A percentile compares a stretch with the other conserved stretches of the same genome.
Evolutionary conservation across 2,797 vertebrate species (phyloP).

Genomic region (Heteromormyrus szaboi): DNA sequence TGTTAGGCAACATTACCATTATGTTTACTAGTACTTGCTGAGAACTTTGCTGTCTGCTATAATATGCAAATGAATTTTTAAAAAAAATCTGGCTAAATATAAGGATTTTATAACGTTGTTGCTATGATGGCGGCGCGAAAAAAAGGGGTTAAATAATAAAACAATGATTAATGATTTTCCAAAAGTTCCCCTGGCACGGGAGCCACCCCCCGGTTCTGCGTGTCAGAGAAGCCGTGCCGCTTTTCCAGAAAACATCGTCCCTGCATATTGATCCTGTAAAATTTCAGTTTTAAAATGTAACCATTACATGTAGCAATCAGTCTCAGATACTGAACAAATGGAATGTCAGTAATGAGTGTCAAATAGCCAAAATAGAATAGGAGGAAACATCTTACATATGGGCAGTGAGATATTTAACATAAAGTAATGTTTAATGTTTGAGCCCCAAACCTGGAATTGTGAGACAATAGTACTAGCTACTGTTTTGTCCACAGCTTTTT

Average conservation of each 20-base stretch:
- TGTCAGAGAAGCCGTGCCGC: neutral
- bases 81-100: neutral
- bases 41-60: neutral
- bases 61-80: neutral
- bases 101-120: neutral
- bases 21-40: neutral
- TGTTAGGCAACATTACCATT: neutral
- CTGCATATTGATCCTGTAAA: neutral
- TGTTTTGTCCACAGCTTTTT: neutral
- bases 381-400: neutral
- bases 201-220: neutral
- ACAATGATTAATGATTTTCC: neutral
- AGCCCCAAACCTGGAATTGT: neutral
- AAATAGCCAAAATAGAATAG: neutral
- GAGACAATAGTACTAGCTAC: neutral
- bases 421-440: neutral
- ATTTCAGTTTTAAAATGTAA: neutral
- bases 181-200: neutral
- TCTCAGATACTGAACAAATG: neutral
- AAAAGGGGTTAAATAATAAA: neutral
- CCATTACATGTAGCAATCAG: neutral
- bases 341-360: neutral
- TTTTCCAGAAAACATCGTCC: neutral
- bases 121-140: neutral
- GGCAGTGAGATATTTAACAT: neutral